These are phyloP conservation scores for Drosophila eugracilis DNA, from an alignment of 1,140 invertebrate genomes.

Conservation along the genomic window DNA sequence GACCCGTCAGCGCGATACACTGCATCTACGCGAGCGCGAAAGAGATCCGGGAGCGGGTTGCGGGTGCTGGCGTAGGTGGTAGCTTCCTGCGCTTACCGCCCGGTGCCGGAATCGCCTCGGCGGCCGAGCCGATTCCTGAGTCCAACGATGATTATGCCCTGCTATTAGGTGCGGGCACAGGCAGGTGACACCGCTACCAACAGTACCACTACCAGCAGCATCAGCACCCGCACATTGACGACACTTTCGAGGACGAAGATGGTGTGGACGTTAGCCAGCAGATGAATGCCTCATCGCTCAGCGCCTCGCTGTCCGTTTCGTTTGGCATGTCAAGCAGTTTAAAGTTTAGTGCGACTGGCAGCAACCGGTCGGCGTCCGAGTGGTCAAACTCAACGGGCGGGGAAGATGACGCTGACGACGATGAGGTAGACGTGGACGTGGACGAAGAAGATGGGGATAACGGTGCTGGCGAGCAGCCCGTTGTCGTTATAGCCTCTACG, in stretches of 20 bases:
- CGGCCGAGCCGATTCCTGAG: slow-evolving; percentile 75
- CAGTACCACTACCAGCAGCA: slow-evolving; percentile 61
- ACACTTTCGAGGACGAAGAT: slow-evolving; percentile 61
- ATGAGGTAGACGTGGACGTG: slow-evolving; percentile 36
- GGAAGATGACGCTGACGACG: slow-evolving; percentile 60
- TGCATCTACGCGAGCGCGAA: slow-evolving; percentile 64
- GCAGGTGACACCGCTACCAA: slow-evolving; percentile 82
- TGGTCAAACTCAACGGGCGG: slow-evolving; percentile 78
- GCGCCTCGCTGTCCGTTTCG: slow-evolving; percentile 73
- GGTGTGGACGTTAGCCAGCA: slow-evolving; percentile 72
- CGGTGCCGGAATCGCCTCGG: slow-evolving; percentile 39
- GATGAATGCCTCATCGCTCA: slow-evolving; percentile 67
- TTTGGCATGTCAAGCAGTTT: slow-evolving; percentile 79
- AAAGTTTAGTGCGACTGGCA: slow-evolving; percentile 76
- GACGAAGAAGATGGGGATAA: slow-evolving; percentile 44
- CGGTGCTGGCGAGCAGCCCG: slow-evolving; percentile 48
- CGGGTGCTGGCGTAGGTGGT: slow-evolving; percentile 53
- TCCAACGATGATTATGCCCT: slow-evolving; percentile 79
- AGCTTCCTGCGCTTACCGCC: slow-evolving; percentile 64
- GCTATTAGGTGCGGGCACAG: slow-evolving; percentile 65
- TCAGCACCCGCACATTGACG: slow-evolving; percentile 50
- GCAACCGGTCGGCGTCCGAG: slow-evolving; percentile 71
- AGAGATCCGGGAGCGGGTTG: slow-evolving; percentile 33
- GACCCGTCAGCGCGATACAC: slow-evolving; percentile 63
- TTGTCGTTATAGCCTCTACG: slow-evolving; percentile 61